A percentile compares a stretch with the other conserved stretches of the same genome.
phyloP scores from a whole-genome alignment of 2,113 vertebrate species.

The Addax nasomaculatus region DNA sequence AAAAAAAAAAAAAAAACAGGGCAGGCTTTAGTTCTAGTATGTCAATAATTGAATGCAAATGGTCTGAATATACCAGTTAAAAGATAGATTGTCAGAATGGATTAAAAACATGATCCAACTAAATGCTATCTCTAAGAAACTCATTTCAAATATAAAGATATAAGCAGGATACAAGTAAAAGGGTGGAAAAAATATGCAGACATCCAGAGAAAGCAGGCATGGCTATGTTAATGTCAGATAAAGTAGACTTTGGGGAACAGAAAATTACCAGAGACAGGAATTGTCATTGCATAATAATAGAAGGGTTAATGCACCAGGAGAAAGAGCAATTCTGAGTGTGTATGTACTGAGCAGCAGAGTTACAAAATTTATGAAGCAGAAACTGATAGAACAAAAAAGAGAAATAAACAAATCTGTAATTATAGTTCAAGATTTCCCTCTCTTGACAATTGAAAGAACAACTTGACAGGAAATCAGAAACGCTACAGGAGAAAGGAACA shows the following conservation, averaged over 20 bases:
- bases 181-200: background rate
- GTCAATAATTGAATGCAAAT: background rate
- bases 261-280: background rate
- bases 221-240: background rate
- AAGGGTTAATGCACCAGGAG: background rate
- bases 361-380: background rate
- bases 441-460: background rate
- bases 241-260: background rate
- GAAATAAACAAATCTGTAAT: background rate
- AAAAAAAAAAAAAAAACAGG: background rate
- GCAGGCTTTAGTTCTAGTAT: background rate
- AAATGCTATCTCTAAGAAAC: background rate
- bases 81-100: background rate
- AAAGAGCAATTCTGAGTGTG: background rate
- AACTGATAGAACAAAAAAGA: background rate
- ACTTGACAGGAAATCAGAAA: background rate
- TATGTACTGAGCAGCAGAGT: background rate
- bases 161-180: background rate
- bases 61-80: background rate
- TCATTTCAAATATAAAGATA: conserved; percentile 4
- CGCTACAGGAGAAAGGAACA: background rate
- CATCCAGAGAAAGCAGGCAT: background rate
- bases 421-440: background rate
- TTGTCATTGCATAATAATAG: background rate
- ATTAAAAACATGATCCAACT: background rate